Conservation (phyloP, 2,888 invertebrate species). For the Nomada goodeniana region DNA sequence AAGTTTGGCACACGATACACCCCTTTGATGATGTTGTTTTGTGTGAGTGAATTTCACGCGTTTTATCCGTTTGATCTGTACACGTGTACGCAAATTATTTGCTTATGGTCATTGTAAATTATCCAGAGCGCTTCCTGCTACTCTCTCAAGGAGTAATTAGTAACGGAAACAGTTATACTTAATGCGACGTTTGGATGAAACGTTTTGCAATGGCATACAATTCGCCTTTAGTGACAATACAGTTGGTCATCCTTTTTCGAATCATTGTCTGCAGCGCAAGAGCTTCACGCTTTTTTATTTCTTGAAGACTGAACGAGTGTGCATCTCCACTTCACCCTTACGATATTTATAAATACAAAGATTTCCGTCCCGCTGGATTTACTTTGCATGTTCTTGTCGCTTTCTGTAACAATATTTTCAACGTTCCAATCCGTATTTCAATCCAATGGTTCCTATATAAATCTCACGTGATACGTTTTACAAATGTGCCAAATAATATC, state of each 20-base stretch:
- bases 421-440: not conserved
- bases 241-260: conserved; percentile 11
- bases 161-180: not conserved
- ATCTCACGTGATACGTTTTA: too few relatives aligned
- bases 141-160: not conserved
- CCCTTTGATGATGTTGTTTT: conserved; percentile 2
- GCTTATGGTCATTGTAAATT: conserved; percentile 19
- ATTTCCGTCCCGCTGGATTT: not conserved
- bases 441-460: too few relatives aligned
- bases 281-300: not conserved
- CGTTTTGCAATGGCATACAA: not conserved
- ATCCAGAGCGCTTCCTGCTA: not conserved
- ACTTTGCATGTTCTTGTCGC: not conserved
- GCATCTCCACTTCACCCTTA: not conserved
- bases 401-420: not conserved
- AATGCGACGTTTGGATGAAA: not conserved
- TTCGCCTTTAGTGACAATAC: not conserved
- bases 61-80: conserved; percentile 32
- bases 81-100: conserved; percentile 17
- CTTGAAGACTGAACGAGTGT: not conserved
- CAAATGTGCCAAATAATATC: too few relatives aligned
- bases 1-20: conserved; percentile 28
- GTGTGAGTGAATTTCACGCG: not conserved
- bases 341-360: not conserved
- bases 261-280: not conserved